Evolutionary conservation across 1,140 invertebrate genomes (phyloP).

Genomic region (Drosophila truncata): DNA sequence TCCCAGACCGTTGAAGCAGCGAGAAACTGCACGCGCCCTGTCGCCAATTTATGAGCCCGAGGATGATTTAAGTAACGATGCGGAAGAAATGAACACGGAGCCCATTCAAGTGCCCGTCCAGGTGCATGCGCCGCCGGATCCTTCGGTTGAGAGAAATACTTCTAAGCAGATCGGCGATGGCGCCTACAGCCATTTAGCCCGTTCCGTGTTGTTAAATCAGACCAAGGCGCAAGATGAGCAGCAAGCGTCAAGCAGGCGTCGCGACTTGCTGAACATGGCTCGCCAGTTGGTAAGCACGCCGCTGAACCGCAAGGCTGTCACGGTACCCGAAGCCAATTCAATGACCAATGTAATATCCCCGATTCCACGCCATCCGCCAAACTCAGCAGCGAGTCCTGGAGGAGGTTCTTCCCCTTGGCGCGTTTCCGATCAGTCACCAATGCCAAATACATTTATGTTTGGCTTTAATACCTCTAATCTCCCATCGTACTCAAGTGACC

Average conservation of each 20-base stretch:
- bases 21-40: constrained; percentile 3
- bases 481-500: constrained; percentile 79
- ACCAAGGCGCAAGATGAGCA: constrained; percentile 36
- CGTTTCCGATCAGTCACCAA: constrained; percentile 49
- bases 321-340: neutral
- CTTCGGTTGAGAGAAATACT: neutral
- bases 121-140: constrained; percentile 21
- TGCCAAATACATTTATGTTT: constrained; percentile 72
- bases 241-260: constrained; percentile 17
- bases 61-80: constrained; percentile 22
- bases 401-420: constrained; percentile 70
- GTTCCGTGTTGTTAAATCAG: constrained; percentile 64
- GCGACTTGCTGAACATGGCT: constrained; percentile 57
- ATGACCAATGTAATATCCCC: constrained; percentile 48
- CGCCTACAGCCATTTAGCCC: constrained; percentile 67
- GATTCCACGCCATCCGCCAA: constrained; percentile 16
- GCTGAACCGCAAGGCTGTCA: constrained; percentile 28
- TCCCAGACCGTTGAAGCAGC: neutral
- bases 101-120: constrained; percentile 12
- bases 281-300: constrained; percentile 72
- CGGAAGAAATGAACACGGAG: neutral
- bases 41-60: constrained; percentile 58
- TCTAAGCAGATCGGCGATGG: constrained; percentile 29
- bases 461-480: constrained; percentile 67
- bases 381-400: neutral